These are phyloP conservation scores for Columba livia DNA, from an alignment of 2,113 vertebrate genomes.

Conservation along the genomic window DNA sequence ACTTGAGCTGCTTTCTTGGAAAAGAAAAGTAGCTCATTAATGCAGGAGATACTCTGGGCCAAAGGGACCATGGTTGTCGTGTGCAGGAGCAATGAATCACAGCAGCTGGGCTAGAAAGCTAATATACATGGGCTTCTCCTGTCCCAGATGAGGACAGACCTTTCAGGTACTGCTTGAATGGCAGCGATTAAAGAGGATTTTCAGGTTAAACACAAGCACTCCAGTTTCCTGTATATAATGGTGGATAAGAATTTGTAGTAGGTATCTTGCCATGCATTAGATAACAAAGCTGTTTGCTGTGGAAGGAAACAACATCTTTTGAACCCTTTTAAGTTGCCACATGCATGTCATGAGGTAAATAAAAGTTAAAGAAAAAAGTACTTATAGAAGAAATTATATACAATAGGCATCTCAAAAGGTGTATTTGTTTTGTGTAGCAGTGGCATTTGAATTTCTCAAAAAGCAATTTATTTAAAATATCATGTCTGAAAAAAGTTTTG, in stretches of 20 bases:
- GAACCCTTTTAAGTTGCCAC: background rate
- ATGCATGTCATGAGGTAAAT: background rate
- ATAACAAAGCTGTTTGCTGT: background rate
- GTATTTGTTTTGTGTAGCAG: background rate
- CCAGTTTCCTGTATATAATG: background rate
- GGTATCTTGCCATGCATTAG: background rate
- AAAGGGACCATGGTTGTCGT: background rate
- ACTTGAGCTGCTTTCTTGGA: background rate
- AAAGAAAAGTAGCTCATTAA: background rate
- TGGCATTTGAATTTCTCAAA: background rate
- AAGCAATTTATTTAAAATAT: background rate
- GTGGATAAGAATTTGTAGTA: background rate
- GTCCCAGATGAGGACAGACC: background rate
- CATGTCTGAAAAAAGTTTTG: background rate
- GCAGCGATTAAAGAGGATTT: background rate
- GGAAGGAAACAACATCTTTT: background rate
- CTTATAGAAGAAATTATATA: background rate
- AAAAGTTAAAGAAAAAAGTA: background rate
- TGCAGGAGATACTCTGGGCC: background rate
- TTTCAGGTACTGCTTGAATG: background rate
- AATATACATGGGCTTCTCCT: background rate
- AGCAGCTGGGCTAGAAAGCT: background rate
- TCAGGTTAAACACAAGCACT: background rate
- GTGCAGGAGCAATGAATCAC: background rate
- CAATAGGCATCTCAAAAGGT: background rate